Evolutionary conservation across 2,888 invertebrate genomes (phyloP), one percentile per base, ranked within the genome.

Genomic region (Melanchra persicariae): DNA sequence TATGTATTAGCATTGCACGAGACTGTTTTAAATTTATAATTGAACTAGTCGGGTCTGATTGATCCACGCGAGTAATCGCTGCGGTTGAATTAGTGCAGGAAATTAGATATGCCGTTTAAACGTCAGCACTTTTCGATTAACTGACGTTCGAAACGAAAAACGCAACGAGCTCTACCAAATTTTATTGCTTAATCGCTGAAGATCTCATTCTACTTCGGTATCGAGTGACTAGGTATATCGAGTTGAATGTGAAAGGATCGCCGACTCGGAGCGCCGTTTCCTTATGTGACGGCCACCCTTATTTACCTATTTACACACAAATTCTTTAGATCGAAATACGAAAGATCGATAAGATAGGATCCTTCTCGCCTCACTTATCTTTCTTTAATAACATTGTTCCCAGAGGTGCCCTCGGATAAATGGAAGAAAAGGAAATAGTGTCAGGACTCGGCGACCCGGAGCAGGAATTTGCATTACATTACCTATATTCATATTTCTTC

Each of bases 361-460:
- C 86, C 86, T 86, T 87, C 84, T 85, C 81, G 82, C 86, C 87
- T 87, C 83, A 86, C 88, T 91, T 93, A 93, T 92, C 90, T 90
- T 92, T 91, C 87, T 90, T 91, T 92, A 93, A 93, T 91, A 93
- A 92, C 91, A 94, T 93, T 89, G 90, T 89, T 89, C 94, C 94
- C 94, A 79, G 74, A 91, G 93, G 93, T 90, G 88, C 88, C 87
- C 83, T 91, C 84, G 86, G 87, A 87, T 86, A 87, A 89, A 89
- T 89, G 88, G 88, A 89, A 91, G 89, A 87, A 87, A 91, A 89
- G 89, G 86, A 91, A 91, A 93, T 90, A 91, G 91, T 87, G 88
- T 82, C 86, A 87, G 86, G 85, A 88, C 89, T 85, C 81, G 84
- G 84, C 88, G 87, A 88, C 89, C 88, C 88, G 78, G 80, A 84